Conservation (phyloP, 2,113 vertebrate genomes). For the Embiotoca jacksoni region DNA sequence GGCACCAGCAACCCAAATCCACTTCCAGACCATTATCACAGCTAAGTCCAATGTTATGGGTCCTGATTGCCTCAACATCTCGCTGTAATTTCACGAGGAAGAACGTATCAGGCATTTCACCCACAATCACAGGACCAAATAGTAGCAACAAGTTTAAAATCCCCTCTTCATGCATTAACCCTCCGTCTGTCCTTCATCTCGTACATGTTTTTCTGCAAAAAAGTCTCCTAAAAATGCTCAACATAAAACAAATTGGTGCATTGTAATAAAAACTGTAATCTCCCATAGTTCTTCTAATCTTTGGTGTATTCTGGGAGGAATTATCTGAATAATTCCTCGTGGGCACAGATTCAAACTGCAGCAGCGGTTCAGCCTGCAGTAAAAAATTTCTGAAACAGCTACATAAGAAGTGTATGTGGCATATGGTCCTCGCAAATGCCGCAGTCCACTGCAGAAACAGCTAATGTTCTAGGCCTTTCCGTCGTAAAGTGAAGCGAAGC, state of each 20-base stretch:
- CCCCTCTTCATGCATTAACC: slow-evolving; percentile 16
- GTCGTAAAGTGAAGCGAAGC: slow-evolving; percentile 79
- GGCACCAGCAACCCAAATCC: background rate
- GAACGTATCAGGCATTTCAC: background rate
- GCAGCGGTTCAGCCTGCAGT: slow-evolving; percentile 47
- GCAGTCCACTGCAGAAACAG: slow-evolving; percentile 75
- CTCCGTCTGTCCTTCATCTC: slow-evolving; percentile 37
- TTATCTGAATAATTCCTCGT: slow-evolving; percentile 32
- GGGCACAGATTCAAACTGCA: slow-evolving; percentile 40
- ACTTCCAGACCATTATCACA: background rate
- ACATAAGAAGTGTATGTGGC: slow-evolving; percentile 47
- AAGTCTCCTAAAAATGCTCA: slow-evolving; percentile 14
- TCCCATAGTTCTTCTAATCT: slow-evolving; percentile 11
- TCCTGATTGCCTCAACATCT: slow-evolving; percentile 4
- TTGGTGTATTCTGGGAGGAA: background rate
- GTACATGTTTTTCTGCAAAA: slow-evolving; percentile 8
- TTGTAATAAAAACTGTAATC: slow-evolving; percentile 31
- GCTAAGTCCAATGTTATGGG: background rate
- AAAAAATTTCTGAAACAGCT: slow-evolving; percentile 34
- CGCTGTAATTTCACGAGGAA: slow-evolving; percentile 4
- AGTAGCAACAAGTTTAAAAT: background rate
- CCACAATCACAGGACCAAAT: background rate
- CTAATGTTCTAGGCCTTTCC: slow-evolving; percentile 71
- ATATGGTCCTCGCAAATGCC: slow-evolving; percentile 66
- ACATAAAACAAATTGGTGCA: slow-evolving; percentile 11